Conservation (phyloP, 2,113 vertebrate species). For the Onychostruthus taczanowskii region DNA sequence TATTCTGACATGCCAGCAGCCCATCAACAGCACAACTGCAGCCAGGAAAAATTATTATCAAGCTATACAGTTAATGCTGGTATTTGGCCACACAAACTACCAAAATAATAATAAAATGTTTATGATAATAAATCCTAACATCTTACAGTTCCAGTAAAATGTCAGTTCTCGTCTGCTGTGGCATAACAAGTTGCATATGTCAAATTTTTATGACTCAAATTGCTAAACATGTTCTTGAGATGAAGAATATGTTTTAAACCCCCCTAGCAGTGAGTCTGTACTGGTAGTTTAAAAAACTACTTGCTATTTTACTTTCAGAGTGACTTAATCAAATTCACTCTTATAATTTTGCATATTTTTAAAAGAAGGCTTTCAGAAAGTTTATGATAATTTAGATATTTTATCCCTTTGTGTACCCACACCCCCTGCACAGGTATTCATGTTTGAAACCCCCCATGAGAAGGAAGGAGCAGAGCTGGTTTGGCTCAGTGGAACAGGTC, state of each 20-base stretch:
- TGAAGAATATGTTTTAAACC: background rate
- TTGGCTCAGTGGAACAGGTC: background rate
- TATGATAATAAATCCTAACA: background rate
- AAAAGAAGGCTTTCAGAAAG: background rate
- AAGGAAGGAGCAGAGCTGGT: background rate
- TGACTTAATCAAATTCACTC: background rate
- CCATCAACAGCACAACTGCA: background rate
- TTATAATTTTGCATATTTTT: background rate
- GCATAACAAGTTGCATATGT: background rate
- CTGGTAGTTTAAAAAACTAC: background rate
- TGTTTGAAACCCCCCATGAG: background rate
- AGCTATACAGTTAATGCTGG: background rate
- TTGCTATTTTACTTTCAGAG: background rate
- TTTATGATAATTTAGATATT: background rate
- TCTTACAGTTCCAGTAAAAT: background rate
- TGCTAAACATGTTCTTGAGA: background rate
- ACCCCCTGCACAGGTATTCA: rapidly evolving
- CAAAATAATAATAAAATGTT: background rate
- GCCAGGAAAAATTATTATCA: background rate
- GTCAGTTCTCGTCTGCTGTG: background rate
- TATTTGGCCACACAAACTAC: background rate
- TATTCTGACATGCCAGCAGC: background rate
- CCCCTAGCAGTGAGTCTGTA: background rate
- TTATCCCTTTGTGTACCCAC: background rate
- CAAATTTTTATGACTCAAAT: background rate